phyloP scores from a whole-genome alignment of 2,797 vertebrate genomes.

The Danio jaintianensis region DNA sequence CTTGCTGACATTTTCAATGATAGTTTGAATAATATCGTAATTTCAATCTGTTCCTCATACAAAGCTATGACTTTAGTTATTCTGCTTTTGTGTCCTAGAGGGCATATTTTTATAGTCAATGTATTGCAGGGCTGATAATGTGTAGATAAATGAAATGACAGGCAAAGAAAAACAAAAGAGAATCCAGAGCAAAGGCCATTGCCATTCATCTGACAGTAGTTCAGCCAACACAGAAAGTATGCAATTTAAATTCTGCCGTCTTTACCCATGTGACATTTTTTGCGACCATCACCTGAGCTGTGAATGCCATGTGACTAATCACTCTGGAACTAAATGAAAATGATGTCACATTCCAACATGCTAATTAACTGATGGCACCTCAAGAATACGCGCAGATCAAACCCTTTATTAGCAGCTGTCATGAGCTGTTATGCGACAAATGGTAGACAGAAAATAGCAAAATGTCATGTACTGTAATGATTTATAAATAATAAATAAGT shows the following conservation, averaged over 20 bases:
- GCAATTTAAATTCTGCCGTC: background rate
- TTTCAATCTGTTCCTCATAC: no score
- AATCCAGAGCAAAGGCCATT: conserved; percentile 4
- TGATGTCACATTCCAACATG: background rate
- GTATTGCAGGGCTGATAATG: conserved; percentile 3
- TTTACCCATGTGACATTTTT: background rate
- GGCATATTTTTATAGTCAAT: no score
- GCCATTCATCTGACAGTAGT: background rate
- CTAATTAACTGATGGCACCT: background rate
- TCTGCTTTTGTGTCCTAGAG: no score
- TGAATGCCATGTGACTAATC: background rate
- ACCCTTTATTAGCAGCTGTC: background rate
- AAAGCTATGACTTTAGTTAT: no score
- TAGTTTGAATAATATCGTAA: no score
- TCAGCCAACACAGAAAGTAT: background rate
- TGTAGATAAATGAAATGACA: conserved; percentile 36
- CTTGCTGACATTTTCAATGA: no score
- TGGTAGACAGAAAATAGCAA: background rate
- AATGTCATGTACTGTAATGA: no score
- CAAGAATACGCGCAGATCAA: background rate
- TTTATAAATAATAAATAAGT: no score
- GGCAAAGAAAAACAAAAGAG: conserved; percentile 16
- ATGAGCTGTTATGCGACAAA: background rate
- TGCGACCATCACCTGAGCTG: background rate
- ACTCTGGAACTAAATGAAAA: background rate